Evolutionary conservation across 2,888 invertebrate genomes (phyloP), one percentile per base, ranked within the genome.

Genomic region (Pterostichus niger): DNA sequence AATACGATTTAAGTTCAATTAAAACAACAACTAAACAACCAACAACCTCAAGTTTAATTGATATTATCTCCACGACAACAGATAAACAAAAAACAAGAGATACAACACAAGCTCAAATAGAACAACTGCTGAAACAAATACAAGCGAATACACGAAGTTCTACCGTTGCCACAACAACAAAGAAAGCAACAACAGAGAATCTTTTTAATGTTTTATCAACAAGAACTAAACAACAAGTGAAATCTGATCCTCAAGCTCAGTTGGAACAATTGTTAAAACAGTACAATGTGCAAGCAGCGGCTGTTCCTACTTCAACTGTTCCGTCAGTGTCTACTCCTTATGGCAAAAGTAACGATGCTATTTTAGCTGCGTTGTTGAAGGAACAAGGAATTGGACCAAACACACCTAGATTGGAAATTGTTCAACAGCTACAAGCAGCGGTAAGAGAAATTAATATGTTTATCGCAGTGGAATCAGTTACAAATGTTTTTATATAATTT

Each of bases 301-400:
- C 86, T 49, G 59, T 64, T 49, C 10, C 52, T 9, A 52, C 59
- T 24, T 85, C 87, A 2, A 85, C 88, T 0, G 84, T 87, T 9
- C 86, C 88, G 1, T 85, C 87, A 6, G 84, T 87, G 1, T 85
- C 87, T 0, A 85, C 88, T 7, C 88, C 87, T 11, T 93, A 91
- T 83, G 94, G 93, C 11, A 92, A 93, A 86, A 93, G 92, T 84
- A 93, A 94, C 86, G 95, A 95, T 84, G 95, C 95, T 0, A 89
- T 95, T 84, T 90, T 95, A 33, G 94, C 95, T 0, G 93, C 94
- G 2, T 89, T 95, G 80, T 89, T 95, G 73, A 94, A 94, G 89
- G 93, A 94, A 86, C 93, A 94, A 87, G 95, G 95, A 54, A 94
- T 95, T 86, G 94, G 93, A 83, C 95, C 95, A 3, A 91, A 93